Evolutionary conservation across 2,797 vertebrate species (phyloP), one percentile per base, ranked within the genome.

Genomic region (Mus spretus): DNA sequence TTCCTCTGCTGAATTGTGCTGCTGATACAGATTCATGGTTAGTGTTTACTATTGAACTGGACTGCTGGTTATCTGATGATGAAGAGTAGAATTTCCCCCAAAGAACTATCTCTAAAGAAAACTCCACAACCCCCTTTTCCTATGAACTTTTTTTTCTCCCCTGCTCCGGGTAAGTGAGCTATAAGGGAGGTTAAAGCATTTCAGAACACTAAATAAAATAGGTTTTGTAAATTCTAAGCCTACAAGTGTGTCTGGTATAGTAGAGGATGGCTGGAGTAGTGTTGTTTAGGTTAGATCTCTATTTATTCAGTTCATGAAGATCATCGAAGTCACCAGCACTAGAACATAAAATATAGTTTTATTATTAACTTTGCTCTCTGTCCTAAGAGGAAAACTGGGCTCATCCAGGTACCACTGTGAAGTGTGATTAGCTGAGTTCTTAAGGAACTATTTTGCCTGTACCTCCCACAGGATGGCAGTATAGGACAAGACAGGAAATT

Each of bases 391-490:
- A 24, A 90, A 75, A 65, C 55, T 8, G 79, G 24, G 12, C 9
- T 77, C 10, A 1, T 80, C 15, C 34, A 1, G 0, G 31, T 28
- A 12, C 55, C 34, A 22, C 6, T 31, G 20, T 11, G 4, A 17
- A 5, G 0, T 19, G 44, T 19, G 2, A 80, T 86, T 61, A 13
- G 12, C 12, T 79, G 34, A 90, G 8, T 72, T 96, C 91, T 79
- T 10, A 95, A 89, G 55, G 77, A 91, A 26, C n/a, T 57, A 31
- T 6, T 86, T 86, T 59, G 77, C 91, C 37, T 63, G 28, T 24
- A 61, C 47, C 24, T 19, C 3, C 96, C 98, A 97, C 78, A 19
- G 78, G 97, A 85, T 96, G 97, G 97, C 97, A 96, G 96, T 93
- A 70, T 94, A 97, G 89, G 94, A 97, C 94, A 96, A 93, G 88